phyloP scores from a whole-genome alignment of 2,113 vertebrate species.

The Poecilia latipinna region DNA sequence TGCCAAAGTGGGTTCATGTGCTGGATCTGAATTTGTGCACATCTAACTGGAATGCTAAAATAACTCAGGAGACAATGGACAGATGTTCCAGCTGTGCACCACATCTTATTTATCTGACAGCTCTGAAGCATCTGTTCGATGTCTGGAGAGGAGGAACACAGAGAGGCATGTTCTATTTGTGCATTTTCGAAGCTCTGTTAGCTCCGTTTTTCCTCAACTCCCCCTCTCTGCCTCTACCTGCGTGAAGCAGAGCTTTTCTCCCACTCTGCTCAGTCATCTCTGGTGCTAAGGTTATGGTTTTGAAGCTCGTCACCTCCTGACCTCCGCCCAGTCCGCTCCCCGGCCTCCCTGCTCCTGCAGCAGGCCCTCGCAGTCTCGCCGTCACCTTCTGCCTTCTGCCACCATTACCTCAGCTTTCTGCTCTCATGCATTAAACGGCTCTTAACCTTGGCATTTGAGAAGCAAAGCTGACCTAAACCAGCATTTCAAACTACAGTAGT shows the following conservation, averaged over 20 bases:
- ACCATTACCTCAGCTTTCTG: not conserved
- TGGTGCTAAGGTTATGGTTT: constrained; percentile 1
- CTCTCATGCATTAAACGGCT: not conserved
- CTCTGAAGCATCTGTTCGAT: not conserved
- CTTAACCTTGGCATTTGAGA: constrained; percentile 11
- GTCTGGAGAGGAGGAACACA: not conserved
- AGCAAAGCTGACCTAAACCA: not conserved
- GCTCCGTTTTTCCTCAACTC: not conserved
- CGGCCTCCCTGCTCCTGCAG: not conserved
- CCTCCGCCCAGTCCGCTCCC: not conserved
- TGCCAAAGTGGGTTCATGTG: not conserved
- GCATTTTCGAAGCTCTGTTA: not conserved
- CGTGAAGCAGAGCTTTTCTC: not conserved
- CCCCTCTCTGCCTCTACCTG: not conserved
- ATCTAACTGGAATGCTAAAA: not conserved
- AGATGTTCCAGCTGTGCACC: constrained; percentile 1
- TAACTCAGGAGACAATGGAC: not conserved
- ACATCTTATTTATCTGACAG: not conserved
- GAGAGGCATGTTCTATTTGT: not conserved
- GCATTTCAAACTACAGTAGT: not conserved
- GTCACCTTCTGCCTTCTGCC: not conserved
- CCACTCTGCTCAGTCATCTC: constrained; percentile 1
- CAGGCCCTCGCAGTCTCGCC: not conserved
- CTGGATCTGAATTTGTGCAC: not conserved
- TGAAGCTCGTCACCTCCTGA: not conserved